Percentiles rank a stretch among this genome's conserved stretches.
phyloP scores from a whole-genome alignment of 2,797 vertebrate species.

The Enteromius thamalakanensis region DNA sequence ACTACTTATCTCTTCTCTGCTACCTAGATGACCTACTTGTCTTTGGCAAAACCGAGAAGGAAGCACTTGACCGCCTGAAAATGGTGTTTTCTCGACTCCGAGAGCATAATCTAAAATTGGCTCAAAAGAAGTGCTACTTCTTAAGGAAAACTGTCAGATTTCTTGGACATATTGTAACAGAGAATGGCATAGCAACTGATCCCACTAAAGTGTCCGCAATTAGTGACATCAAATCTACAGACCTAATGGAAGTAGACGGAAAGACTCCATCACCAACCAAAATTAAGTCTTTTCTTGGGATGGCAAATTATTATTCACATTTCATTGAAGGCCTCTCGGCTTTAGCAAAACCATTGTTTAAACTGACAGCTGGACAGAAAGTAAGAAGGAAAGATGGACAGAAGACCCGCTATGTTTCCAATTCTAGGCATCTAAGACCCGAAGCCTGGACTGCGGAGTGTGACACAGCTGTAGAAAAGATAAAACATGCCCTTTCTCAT shows the following conservation, averaged over 20 bases:
- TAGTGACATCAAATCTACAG: no score
- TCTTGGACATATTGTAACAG: no score
- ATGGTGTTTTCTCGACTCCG: background rate
- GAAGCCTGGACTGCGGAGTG: background rate
- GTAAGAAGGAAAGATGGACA: background rate
- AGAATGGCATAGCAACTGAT: no score
- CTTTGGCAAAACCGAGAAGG: background rate
- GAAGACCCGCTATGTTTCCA: background rate
- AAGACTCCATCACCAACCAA: background rate
- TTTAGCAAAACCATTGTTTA: background rate
- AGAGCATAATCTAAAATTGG: background rate
- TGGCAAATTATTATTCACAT: no score
- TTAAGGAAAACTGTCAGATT: no score
- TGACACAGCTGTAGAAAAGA: background rate
- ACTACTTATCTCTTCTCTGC: no score
- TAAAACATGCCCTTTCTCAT: background rate
- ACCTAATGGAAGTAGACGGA: no score
- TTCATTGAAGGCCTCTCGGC: background rate
- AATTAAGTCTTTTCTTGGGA: background rate
- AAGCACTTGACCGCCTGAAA: background rate
- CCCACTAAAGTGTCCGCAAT: no score
- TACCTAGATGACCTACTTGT: background rate
- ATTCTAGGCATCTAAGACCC: background rate
- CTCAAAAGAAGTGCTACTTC: no score
- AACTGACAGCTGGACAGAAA: background rate